Conservation (phyloP, 2,113 vertebrate genomes). For the Xiphophorus couchianus region DNA sequence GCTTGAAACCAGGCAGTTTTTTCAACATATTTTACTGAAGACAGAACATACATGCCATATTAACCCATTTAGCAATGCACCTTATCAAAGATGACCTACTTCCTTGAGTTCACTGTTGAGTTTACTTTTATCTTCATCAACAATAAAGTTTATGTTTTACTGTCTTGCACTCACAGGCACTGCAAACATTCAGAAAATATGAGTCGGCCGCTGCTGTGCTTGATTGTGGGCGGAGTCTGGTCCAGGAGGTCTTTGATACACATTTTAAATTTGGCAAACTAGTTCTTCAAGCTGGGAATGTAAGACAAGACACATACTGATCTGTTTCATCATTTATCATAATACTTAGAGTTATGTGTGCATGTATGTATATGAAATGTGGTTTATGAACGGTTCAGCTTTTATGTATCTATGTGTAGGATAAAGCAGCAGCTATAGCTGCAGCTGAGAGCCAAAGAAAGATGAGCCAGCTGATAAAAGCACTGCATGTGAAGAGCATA, state of each 20-base stretch:
- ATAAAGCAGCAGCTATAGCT: slow-evolving; percentile 21
- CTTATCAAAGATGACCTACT: not conserved
- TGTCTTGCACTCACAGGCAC: slow-evolving; percentile 71
- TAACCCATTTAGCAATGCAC: not conserved
- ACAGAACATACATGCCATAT: not conserved
- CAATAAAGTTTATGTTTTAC: not conserved
- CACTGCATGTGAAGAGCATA: slow-evolving; percentile 79
- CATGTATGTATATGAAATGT: not conserved
- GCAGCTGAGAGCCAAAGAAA: slow-evolving; percentile 69
- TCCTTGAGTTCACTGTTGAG: not conserved
- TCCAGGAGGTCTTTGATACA: slow-evolving; percentile 73
- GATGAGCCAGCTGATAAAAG: slow-evolving; percentile 76
- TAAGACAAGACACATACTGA: slow-evolving; percentile 13
- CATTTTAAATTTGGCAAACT: slow-evolving; percentile 30
- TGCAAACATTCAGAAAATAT: slow-evolving; percentile 82
- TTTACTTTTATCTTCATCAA: not conserved
- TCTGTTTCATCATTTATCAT: slow-evolving; percentile 5
- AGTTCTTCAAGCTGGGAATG: slow-evolving; percentile 14
- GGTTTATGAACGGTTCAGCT: not conserved
- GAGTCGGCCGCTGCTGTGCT: slow-evolving; percentile 81
- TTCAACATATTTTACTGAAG: not conserved
- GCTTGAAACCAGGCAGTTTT: not conserved
- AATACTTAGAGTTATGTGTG: not conserved
- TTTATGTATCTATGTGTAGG: slow-evolving; percentile 19
- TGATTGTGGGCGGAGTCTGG: slow-evolving; percentile 84